Percentiles rank a stretch among this genome's conserved stretches.
phyloP scores from a whole-genome alignment of 1,140 invertebrate genomes.

The Plectus sambesii region DNA sequence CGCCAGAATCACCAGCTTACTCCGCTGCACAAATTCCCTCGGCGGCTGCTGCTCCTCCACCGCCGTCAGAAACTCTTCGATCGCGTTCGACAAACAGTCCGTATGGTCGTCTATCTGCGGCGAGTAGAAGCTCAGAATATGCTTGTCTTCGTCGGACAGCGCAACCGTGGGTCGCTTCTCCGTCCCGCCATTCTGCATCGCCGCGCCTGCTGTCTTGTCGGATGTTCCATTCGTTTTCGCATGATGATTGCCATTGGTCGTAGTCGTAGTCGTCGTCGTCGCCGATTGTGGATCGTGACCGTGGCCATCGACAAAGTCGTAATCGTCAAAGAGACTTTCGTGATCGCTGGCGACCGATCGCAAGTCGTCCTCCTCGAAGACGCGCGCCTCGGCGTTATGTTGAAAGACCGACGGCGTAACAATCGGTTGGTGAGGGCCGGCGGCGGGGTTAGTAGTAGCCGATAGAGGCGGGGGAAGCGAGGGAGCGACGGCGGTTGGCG shows the following conservation, averaged over 20 bases:
- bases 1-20: constrained; percentile 80
- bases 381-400: constrained; percentile 1
- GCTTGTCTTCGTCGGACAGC: constrained; percentile 61
- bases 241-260: neutral
- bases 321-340: constrained; percentile 19
- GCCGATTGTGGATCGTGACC: neutral
- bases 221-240: constrained; percentile 51
- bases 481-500: neutral
- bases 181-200: constrained; percentile 12
- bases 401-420: neutral
- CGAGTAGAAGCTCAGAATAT: constrained; percentile 71
- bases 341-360: constrained; percentile 21
- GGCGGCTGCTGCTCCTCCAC: constrained; percentile 83
- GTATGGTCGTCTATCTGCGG: constrained; percentile 70
- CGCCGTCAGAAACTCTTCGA: constrained; percentile 76
- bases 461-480: constrained; percentile 7
- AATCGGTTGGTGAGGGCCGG: neutral
- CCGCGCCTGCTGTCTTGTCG: neutral
- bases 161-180: constrained; percentile 47
- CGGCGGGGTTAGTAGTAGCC: constrained; percentile 9
- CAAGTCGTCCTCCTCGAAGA: constrained; percentile 22
- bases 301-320: neutral
- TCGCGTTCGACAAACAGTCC: constrained; percentile 68
- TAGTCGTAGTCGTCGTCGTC: neutral
- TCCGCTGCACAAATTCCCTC: constrained; percentile 77